These are phyloP conservation scores for Diarsia brunnea DNA, from an alignment of 2,888 invertebrate genomes.

Conservation along the genomic window DNA sequence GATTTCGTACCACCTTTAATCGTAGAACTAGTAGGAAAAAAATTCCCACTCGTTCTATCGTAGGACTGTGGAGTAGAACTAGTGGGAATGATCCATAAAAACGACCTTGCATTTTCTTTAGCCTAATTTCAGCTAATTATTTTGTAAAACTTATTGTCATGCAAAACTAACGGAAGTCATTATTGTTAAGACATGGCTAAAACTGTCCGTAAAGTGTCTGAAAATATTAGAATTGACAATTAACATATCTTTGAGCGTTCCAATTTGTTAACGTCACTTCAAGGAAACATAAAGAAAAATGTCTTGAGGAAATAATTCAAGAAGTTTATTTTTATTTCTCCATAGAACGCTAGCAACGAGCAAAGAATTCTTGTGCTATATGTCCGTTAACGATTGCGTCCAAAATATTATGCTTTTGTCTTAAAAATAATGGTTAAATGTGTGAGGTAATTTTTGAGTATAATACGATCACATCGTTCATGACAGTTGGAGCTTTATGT, in stretches of 20 bases:
- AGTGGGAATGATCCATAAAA: too few relatives aligned
- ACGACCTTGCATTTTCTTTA: constrained; percentile 4
- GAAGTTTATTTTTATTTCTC: constrained; percentile 15
- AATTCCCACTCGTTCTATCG: too few relatives aligned
- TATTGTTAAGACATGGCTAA: background rate
- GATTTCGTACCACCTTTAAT: too few relatives aligned
- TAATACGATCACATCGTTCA: background rate
- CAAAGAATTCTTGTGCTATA: constrained; percentile 2
- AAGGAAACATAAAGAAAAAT: constrained; percentile 24
- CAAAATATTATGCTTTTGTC: constrained; percentile 19
- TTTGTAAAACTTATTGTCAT: background rate
- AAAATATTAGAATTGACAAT: constrained; percentile 41
- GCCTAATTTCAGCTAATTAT: background rate
- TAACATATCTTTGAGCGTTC: constrained; percentile 31
- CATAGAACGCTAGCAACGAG: background rate
- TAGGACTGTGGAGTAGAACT: too few relatives aligned
- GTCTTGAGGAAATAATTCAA: constrained; percentile 15
- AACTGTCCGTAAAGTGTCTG: constrained; percentile 3
- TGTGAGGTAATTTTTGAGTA: constrained; percentile 8
- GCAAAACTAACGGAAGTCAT: constrained; percentile 22
- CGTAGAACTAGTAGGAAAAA: too few relatives aligned
- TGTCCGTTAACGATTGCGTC: constrained; percentile 26
- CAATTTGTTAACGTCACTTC: constrained; percentile 46
- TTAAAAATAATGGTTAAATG: background rate
- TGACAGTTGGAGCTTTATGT: background rate